A percentile compares a stretch with the other conserved stretches of the same genome.
phyloP scores from a whole-genome alignment of 2,888 invertebrate genomes.

The Cephus runcator region DNA sequence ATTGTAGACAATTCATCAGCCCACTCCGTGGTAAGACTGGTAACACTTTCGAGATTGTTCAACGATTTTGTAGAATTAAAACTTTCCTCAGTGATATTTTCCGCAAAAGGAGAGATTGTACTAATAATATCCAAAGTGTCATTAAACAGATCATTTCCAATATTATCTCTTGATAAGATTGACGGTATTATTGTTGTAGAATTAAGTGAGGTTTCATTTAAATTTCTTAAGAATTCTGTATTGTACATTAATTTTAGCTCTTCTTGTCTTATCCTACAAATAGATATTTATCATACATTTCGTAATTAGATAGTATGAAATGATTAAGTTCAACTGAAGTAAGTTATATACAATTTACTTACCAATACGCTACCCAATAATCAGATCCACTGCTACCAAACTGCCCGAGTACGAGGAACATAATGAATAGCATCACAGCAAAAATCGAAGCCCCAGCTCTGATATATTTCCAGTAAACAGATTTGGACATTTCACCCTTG shows the following conservation, averaged over 20 bases:
- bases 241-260: conserved; percentile 45
- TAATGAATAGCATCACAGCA: conserved; percentile 68
- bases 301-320: conserved; percentile 4
- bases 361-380: conserved; percentile 85
- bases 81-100: neutral
- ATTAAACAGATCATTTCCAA: neutral
- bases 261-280: conserved; percentile 65
- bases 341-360: conserved; percentile 40
- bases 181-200: neutral
- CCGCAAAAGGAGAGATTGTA: neutral
- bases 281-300: conserved; percentile 4
- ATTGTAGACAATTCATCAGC: neutral
- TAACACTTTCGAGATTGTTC: neutral
- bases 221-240: neutral
- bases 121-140: neutral
- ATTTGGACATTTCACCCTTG: conserved; percentile 72
- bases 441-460: conserved; percentile 74
- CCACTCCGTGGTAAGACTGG: neutral
- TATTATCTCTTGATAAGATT: neutral
- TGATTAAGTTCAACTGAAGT: neutral
- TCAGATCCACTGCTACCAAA: conserved; percentile 77
- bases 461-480: conserved; percentile 77
- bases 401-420: conserved; percentile 75
- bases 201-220: neutral
- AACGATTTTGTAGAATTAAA: neutral